A percentile compares a stretch with the other conserved stretches of the same genome.
Evolutionary conservation across 2,113 vertebrate species (phyloP).

Genomic region (Parus major): DNA sequence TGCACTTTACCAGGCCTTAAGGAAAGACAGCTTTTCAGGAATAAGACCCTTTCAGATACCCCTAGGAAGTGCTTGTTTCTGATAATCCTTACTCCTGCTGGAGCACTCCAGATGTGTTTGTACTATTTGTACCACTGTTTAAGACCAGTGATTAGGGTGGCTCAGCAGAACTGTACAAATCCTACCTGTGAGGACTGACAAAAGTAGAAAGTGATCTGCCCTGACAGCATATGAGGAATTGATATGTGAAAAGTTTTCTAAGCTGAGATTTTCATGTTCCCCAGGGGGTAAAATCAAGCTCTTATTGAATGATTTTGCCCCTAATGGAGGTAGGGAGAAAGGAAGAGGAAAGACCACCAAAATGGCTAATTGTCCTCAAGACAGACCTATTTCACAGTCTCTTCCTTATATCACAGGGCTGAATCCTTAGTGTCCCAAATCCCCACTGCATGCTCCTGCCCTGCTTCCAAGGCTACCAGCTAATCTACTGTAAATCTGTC

Average conservation of each 20-base stretch:
- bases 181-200: not conserved
- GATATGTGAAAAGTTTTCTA: not conserved
- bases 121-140: not conserved
- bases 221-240: not conserved
- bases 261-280: not conserved
- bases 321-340: not conserved
- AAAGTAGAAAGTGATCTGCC: not conserved
- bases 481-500: constrained; percentile 49
- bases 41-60: not conserved
- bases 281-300: not conserved
- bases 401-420: not conserved
- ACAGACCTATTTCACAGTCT: not conserved
- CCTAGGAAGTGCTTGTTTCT: not conserved
- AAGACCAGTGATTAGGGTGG: not conserved
- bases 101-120: not conserved
- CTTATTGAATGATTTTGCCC: not conserved
- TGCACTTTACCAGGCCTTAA: not conserved
- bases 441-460: not conserved
- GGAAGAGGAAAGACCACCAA: not conserved
- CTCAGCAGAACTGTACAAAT: not conserved
- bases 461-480: constrained; percentile 29
- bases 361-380: not conserved
- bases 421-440: constrained; percentile 41
- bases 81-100: not conserved
- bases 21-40: not conserved